These are phyloP conservation scores for Drosophila azteca DNA, from an alignment of 1,140 invertebrate species.

Conservation along the genomic window DNA sequence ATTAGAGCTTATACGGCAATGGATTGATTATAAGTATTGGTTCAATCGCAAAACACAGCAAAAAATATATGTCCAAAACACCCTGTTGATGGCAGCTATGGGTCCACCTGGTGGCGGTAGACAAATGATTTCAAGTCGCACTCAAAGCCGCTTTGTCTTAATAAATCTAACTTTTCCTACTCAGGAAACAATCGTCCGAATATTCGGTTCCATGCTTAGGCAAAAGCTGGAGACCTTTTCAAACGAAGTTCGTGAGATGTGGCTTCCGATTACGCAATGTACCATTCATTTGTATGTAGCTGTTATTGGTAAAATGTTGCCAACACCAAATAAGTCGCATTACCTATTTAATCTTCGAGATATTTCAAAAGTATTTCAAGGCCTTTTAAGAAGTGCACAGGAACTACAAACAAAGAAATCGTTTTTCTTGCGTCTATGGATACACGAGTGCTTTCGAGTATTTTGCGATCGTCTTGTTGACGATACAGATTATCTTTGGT, in stretches of 20 bases:
- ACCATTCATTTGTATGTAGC: slow-evolving; percentile 91
- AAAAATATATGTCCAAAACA: slow-evolving; percentile 89
- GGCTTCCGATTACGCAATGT: slow-evolving; percentile 84
- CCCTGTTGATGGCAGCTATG: slow-evolving; percentile 91
- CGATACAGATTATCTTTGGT: slow-evolving; percentile 90
- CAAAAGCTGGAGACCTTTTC: slow-evolving; percentile 92
- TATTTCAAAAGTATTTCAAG: slow-evolving; percentile 91
- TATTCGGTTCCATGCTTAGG: slow-evolving; percentile 92
- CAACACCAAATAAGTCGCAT: slow-evolving; percentile 94
- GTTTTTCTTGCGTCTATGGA: slow-evolving; percentile 90
- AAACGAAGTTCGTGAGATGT: slow-evolving; percentile 90
- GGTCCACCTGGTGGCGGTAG: slow-evolving; percentile 92
- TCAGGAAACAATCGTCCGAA: slow-evolving; percentile 90
- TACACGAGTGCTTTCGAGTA: slow-evolving; percentile 92
- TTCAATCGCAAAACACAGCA: slow-evolving; percentile 90
- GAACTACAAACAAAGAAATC: slow-evolving; percentile 89
- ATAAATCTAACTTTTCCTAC: slow-evolving; percentile 92
- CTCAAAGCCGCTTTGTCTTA: slow-evolving; percentile 91
- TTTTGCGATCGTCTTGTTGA: slow-evolving; percentile 92
- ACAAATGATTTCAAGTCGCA: slow-evolving; percentile 89
- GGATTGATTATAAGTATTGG: slow-evolving; percentile 95
- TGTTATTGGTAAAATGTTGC: slow-evolving; percentile 89
- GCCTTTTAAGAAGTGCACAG: slow-evolving; percentile 85
- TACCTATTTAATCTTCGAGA: slow-evolving; percentile 94
- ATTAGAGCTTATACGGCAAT: slow-evolving; percentile 92